Evolutionary conservation across 2,888 invertebrate genomes (phyloP), one percentile per base, ranked within the genome.

Genomic region (Watsonalla cultraria): DNA sequence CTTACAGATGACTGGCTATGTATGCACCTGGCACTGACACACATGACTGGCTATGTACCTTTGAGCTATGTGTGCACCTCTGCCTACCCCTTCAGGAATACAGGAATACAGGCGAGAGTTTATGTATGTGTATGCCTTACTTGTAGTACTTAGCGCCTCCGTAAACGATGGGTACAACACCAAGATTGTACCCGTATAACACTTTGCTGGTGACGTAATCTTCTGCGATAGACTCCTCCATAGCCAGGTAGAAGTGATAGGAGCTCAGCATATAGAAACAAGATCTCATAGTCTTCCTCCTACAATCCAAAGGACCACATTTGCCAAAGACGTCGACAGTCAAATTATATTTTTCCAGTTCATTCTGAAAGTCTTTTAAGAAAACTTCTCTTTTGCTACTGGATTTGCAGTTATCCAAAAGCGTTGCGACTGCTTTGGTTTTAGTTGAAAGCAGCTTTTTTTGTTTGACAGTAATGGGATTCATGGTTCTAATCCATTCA

Each of bases 181-280:
- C 89, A 77, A 93, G 92, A 54, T 92, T 86, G 62, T 90, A 84
- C 0, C 84, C 86, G 61, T 86, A 82, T 72, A 93, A 92, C 61
- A 95, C 92, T 65, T 93, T 59, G 14, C 68, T 62, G 0, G 84
- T 84, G 0, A 86, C 59, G 59, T 68, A 87, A 62, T 85, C 85
- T 90, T 72, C 73, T 62, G 94, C 93, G 56, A 94, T 84, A 9
- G 94, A 94, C 76, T 95, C 95, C 78, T 95, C 95, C 68, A 95
- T 93, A 0, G 93, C 92, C 46, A 95, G 77, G 67, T 95, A 95
- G 73, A 95, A 95, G 72, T 93, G 94, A 74, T 95, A 95, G 53
- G 92, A 84, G 63, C 86, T 91, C 24, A 92, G 51, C 54, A 76
- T 84, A 66, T 77, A 82, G 54, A 81, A 82, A 58, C 86, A 89